Base-by-base conservation (phyloP, 2,113 vertebrate species). In the Nothocercus nigrocapillus region DNA sequence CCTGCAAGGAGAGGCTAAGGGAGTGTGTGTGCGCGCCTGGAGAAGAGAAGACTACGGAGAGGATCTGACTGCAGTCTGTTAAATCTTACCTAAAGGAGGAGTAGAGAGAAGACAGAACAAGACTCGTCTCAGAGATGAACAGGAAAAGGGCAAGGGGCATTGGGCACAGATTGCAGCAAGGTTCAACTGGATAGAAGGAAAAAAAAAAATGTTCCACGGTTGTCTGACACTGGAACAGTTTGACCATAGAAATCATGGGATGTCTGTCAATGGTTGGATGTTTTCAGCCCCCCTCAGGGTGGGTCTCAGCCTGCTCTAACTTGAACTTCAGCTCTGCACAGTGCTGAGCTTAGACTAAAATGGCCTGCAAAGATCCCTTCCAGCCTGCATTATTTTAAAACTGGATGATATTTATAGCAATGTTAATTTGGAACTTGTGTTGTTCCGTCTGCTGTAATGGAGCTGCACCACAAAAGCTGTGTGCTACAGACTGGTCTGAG, bases 191-290 rank as follows among this genome's bases (percentile, higher is more conserved):
- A 20, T 20, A 20, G 36, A 82, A 88, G 21, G 14, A 81, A 44
- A 59, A 59, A 47, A 47, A 49, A 49, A 18, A 11, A 69, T 93
- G 44, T 73, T 13, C 16, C 10, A n/a, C 30, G 30, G 12, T 54
- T 38, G 27, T 56, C n/a, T 47, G 42, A 40, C 25, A 28, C 40
- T 36, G 32, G 22, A 81, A 51, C 18, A 5, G 34, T 81, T 77
- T 86, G 42, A 64, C 59, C 16, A 45, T 27, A 77, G 58, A 53
- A 40, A 12, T 28, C 69, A 22, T 42, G 40, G 49, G 16, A 67
- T 66, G 42, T 88, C 78, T 1, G 0, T 73, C 32, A 13, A 4
- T 3, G 0, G 4, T 16, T 44, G 44, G 13, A 0, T 87, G 13
- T 87, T 93, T 83, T 81, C 40, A 53, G 42, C 89, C 77, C 0